These are phyloP conservation scores for Copidosoma aretas DNA, from an alignment of 2,888 invertebrate genomes.

Conservation along the genomic window DNA sequence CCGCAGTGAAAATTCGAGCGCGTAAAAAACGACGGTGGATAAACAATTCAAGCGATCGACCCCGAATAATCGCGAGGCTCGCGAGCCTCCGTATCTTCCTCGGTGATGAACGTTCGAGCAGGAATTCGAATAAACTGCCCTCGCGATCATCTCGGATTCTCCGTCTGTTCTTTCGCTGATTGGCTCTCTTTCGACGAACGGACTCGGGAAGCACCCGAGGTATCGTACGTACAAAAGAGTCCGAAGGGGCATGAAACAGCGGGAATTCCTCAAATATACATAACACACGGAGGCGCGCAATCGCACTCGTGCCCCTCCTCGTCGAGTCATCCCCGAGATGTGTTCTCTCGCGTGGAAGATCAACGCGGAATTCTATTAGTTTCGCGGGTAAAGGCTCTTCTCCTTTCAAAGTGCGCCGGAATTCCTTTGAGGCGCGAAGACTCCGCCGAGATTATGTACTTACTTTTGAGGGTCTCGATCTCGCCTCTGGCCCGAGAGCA, in stretches of 20 bases:
- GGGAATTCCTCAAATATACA: too few relatives aligned
- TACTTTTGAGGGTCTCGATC: conserved; percentile 21
- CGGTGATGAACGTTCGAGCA: conserved; percentile 4
- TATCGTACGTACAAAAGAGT: too few relatives aligned
- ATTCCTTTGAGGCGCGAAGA: conserved; percentile 27
- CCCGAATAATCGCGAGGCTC: conserved; percentile 18
- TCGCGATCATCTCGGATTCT: not conserved
- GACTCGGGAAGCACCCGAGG: not conserved
- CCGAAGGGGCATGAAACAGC: too few relatives aligned
- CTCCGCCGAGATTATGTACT: not conserved
- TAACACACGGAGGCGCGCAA: too few relatives aligned
- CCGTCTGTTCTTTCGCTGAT: too few relatives aligned
- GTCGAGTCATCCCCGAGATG: not conserved
- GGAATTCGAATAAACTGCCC: conserved; percentile 2
- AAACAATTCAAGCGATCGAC: too few relatives aligned
- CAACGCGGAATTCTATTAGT: conserved; percentile 19
- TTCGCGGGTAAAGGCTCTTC: not conserved
- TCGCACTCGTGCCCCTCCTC: too few relatives aligned
- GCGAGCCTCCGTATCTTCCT: conserved; percentile 13
- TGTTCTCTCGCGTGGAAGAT: not conserved
- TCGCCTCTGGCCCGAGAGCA: not conserved
- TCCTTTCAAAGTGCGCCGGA: conserved; percentile 1
- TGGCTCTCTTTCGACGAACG: too few relatives aligned
- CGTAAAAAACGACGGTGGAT: too few relatives aligned
- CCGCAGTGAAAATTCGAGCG: too few relatives aligned